A percentile compares a stretch with the other conserved stretches of the same genome.
These are phyloP conservation scores for Labrus mixtus DNA, from an alignment of 2,113 vertebrate species.

Conservation along the genomic window DNA sequence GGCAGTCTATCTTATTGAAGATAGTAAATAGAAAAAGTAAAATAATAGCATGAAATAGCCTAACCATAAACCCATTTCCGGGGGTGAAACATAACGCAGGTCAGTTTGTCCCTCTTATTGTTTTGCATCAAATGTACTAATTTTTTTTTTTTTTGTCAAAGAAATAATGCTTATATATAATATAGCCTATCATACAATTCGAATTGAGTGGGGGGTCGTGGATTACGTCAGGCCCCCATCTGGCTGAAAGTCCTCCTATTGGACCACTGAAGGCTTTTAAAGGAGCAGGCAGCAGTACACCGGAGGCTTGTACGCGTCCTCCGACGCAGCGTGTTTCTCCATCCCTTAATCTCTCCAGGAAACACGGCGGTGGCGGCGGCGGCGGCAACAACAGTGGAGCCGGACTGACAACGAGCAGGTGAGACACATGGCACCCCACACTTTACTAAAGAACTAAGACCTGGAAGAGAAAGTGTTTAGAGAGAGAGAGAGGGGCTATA, in stretches of 20 bases:
- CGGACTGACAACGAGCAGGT: conserved; percentile 43
- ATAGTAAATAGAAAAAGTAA: too few species aligned
- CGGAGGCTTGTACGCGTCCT: conserved; percentile 36
- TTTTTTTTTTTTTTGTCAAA: too few species aligned
- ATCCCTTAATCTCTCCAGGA: conserved; percentile 4
- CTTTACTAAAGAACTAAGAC: background rate
- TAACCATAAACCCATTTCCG: too few species aligned
- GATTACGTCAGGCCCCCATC: conserved; percentile 76
- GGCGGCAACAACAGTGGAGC: background rate
- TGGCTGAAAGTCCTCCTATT: conserved; percentile 74
- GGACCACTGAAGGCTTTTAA: conserved; percentile 76
- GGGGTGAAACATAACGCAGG: too few species aligned
- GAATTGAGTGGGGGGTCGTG: too few species aligned
- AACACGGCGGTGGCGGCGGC: background rate
- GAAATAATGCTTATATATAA: too few species aligned
- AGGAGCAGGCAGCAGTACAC: conserved; percentile 63
- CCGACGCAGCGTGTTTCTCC: conserved; percentile 13
- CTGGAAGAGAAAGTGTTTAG: background rate
- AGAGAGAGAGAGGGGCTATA: too few species aligned
- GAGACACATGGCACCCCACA: conserved; percentile 13
- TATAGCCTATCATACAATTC: too few species aligned
- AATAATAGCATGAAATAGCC: too few species aligned
- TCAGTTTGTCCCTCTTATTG: too few species aligned
- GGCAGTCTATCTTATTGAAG: too few species aligned
- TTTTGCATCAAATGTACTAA: too few species aligned